These are phyloP conservation scores for Syngnathus typhle DNA, from an alignment of 2,113 vertebrate species.

Conservation along the genomic window DNA sequence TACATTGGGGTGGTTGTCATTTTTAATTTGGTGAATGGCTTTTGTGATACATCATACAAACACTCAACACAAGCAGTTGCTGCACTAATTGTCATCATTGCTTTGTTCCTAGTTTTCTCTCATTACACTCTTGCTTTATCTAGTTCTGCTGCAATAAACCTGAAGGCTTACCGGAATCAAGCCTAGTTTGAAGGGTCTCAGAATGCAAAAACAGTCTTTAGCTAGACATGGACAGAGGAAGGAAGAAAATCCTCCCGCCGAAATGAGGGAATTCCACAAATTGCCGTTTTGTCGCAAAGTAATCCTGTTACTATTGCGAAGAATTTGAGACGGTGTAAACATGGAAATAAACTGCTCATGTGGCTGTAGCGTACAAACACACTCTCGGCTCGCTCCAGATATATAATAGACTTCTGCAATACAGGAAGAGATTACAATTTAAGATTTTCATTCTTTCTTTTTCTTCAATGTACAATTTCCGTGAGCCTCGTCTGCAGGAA, in stretches of 20 bases:
- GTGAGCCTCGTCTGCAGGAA: neutral
- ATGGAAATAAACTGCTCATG: slow-evolving; percentile 67
- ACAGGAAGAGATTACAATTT: slow-evolving; percentile 47
- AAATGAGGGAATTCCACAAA: slow-evolving; percentile 75
- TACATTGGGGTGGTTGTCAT: no score
- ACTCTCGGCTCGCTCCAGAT: slow-evolving; percentile 56
- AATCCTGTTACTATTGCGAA: slow-evolving; percentile 75
- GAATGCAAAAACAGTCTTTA: slow-evolving; percentile 41
- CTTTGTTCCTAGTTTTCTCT: slow-evolving; percentile 46
- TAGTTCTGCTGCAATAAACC: slow-evolving; percentile 62
- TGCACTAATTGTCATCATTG: slow-evolving; percentile 7
- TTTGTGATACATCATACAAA: no score
- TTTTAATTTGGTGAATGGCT: no score
- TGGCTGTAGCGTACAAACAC: slow-evolving; percentile 54
- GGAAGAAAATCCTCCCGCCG: slow-evolving; percentile 64
- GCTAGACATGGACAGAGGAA: slow-evolving; percentile 40
- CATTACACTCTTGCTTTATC: slow-evolving; percentile 64
- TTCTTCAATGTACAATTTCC: slow-evolving; percentile 33
- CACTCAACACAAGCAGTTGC: no score
- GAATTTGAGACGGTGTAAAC: slow-evolving; percentile 70
- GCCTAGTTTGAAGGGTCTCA: slow-evolving; percentile 52
- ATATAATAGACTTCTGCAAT: slow-evolving; percentile 37
- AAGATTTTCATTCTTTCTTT: slow-evolving; percentile 23
- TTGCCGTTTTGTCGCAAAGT: slow-evolving; percentile 71
- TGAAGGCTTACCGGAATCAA: slow-evolving; percentile 67